These are phyloP conservation scores for Glyphotaelius pellucidus DNA, from an alignment of 2,888 invertebrate genomes.

Conservation along the genomic window DNA sequence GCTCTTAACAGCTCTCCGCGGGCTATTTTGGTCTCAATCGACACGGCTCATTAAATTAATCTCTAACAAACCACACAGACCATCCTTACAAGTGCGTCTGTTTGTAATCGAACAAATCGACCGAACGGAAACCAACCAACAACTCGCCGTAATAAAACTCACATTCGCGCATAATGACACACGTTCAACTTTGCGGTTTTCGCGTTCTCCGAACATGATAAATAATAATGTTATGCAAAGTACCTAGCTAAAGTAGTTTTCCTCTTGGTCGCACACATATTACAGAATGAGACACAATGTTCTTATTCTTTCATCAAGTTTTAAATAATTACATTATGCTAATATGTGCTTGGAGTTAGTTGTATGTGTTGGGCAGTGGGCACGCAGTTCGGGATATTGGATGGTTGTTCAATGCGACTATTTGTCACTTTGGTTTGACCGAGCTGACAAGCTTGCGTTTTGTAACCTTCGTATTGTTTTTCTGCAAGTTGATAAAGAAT, in stretches of 20 bases:
- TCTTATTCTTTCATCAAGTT: neutral
- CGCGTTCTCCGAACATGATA: slow-evolving; percentile 27
- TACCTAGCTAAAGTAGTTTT: neutral
- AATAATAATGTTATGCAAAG: neutral
- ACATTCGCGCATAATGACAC: slow-evolving; percentile 15
- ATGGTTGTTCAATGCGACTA: neutral
- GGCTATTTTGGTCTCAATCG: slow-evolving; percentile 43
- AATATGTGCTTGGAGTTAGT: neutral
- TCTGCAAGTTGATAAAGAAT: slow-evolving; percentile 36
- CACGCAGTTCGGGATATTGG: neutral
- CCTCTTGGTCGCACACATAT: neutral
- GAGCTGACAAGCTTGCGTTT: slow-evolving; percentile 5
- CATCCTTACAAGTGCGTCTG: slow-evolving; percentile 35
- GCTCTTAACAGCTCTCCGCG: neutral
- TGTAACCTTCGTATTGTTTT: slow-evolving; percentile 29
- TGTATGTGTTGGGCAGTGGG: neutral
- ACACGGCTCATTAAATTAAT: slow-evolving; percentile 47
- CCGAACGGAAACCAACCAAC: neutral
- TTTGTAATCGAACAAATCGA: neutral
- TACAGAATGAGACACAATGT: neutral
- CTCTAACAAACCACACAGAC: slow-evolving; percentile 23
- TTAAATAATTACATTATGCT: neutral
- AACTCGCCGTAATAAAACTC: neutral
- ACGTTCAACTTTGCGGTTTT: slow-evolving; percentile 19
- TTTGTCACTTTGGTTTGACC: slow-evolving; percentile 7